These are phyloP conservation scores for Dicycla oo DNA, from an alignment of 2,888 invertebrate genomes.

Conservation along the genomic window DNA sequence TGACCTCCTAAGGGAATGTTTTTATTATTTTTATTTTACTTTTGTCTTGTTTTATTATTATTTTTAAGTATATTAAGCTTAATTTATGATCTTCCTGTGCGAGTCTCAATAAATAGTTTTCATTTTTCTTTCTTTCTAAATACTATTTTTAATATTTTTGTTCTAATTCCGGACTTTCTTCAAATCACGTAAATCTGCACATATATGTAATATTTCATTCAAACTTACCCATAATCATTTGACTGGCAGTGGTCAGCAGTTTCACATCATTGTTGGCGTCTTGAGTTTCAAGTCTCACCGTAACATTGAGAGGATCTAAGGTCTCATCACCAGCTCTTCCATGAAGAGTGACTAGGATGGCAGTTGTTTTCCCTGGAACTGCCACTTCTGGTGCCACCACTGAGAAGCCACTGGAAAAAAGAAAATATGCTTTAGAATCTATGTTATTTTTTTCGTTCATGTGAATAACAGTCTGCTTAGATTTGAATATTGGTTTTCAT, in stretches of 20 bases:
- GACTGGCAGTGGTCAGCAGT: constrained; percentile 85
- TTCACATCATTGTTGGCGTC: constrained; percentile 85
- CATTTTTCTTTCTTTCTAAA: no score
- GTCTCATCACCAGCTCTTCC: constrained; percentile 83
- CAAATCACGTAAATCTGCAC: neutral
- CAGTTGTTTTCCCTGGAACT: constrained; percentile 92
- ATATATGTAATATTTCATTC: neutral
- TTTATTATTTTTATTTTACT: no score
- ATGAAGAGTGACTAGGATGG: constrained; percentile 91
- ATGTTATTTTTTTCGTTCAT: neutral
- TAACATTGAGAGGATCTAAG: constrained; percentile 90
- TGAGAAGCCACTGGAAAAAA: constrained; percentile 90
- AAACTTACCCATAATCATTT: constrained; percentile 86
- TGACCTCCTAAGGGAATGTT: no score
- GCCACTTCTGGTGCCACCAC: constrained; percentile 92
- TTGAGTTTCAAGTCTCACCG: constrained; percentile 89
- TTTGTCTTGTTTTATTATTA: no score
- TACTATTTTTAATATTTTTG: no score
- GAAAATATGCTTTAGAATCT: constrained; percentile 1
- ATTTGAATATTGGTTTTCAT: neutral
- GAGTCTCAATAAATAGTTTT: no score
- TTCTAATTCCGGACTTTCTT: neutral
- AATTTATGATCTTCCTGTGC: no score
- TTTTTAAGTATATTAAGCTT: no score
- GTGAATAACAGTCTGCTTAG: neutral